phyloP scores from a whole-genome alignment of 2,888 invertebrate genomes.

The Lithophane ornitopus region DNA sequence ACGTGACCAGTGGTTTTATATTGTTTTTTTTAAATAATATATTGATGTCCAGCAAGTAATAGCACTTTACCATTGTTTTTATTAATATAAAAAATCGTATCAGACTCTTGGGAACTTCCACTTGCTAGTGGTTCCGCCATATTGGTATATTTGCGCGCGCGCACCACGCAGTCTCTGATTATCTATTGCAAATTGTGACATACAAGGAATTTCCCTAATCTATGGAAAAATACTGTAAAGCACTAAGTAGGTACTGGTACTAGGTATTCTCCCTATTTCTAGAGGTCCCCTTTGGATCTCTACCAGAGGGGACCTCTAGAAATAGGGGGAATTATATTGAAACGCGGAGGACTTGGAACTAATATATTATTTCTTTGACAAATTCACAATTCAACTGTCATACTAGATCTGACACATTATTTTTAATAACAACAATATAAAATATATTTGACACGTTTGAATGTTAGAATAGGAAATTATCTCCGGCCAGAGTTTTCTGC shows the following conservation, averaged over 20 bases:
- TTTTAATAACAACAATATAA: no score
- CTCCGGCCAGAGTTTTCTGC: no score
- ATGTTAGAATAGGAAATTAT: no score
- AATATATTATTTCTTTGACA: background rate
- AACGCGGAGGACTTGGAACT: background rate
- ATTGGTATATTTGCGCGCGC: slow-evolving; percentile 1
- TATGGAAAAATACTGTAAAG: background rate
- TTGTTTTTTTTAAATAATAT: slow-evolving; percentile 4
- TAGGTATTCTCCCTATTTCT: slow-evolving; percentile 3
- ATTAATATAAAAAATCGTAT: slow-evolving; percentile 1
- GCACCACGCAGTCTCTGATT: background rate
- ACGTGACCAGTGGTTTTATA: background rate
- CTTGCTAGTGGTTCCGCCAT: slow-evolving; percentile 1
- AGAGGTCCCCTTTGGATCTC: background rate
- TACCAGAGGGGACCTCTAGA: background rate
- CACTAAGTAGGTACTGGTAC: background rate
- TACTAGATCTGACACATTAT: no score
- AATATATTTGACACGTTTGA: no score
- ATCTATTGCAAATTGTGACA: background rate
- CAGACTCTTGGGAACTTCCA: slow-evolving; percentile 3
- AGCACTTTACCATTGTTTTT: slow-evolving; percentile 6
- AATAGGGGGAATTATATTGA: background rate
- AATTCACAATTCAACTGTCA: no score
- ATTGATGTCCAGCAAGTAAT: background rate
- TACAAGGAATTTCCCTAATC: background rate